A percentile compares a stretch with the other conserved stretches of the same genome.
These are phyloP conservation scores for Andricus grossulariae DNA, from an alignment of 1,140 invertebrate species.

Conservation along the genomic window DNA sequence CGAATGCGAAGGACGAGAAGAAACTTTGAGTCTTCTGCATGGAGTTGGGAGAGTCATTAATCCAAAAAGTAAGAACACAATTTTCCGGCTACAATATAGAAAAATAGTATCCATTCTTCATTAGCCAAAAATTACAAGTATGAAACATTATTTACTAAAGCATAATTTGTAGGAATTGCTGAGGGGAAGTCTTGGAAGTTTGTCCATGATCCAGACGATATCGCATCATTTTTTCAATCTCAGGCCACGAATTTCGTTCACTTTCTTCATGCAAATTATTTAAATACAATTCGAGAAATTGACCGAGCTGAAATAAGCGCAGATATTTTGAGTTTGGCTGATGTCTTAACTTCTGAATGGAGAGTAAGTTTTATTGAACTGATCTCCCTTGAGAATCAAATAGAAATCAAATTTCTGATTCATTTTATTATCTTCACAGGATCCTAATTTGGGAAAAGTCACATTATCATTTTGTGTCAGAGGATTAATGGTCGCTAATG, in stretches of 20 bases:
- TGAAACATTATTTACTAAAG: constrained; percentile 30
- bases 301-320: constrained; percentile 77
- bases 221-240: constrained; percentile 80
- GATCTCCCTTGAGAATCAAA: not conserved
- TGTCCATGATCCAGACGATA: constrained; percentile 79
- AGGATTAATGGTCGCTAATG: constrained; percentile 83
- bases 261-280: constrained; percentile 85
- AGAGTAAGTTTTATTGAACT: constrained; percentile 67
- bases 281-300: constrained; percentile 81
- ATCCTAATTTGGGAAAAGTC: constrained; percentile 64
- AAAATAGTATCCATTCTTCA: constrained; percentile 32
- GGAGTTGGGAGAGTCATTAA: constrained; percentile 85
- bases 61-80: constrained; percentile 80
- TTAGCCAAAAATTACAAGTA: not conserved
- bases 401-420: constrained; percentile 12
- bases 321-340: constrained; percentile 79
- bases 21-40: constrained; percentile 83
- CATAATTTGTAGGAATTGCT: constrained; percentile 47
- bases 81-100: constrained; percentile 14
- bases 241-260: constrained; percentile 80
- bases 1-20: constrained; percentile 77
- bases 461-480: constrained; percentile 76
- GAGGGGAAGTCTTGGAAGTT: constrained; percentile 69
- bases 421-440: constrained; percentile 53
- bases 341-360: constrained; percentile 82